Evolutionary conservation across 2,888 invertebrate species (phyloP).

Genomic region (Pocota personata): DNA sequence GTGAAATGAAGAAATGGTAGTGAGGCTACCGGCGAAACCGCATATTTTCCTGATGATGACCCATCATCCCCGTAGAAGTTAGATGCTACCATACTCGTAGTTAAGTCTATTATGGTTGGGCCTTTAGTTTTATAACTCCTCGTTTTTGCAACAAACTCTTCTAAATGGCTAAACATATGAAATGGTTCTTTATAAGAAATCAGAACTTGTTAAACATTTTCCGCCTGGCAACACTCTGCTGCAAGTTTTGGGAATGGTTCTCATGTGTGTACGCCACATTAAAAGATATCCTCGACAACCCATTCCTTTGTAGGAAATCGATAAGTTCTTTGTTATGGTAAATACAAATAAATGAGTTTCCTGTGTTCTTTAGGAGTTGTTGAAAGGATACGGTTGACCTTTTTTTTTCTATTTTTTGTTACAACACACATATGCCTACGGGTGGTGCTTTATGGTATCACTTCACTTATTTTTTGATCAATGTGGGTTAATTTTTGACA

Average conservation of each 20-base stretch:
- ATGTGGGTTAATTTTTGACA: conserved; percentile 49
- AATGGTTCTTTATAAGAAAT: no score
- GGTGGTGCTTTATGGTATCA: conserved; percentile 1
- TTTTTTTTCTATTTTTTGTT: not conserved
- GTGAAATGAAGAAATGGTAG: no score
- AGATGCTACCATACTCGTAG: no score
- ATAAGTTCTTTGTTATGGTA: not conserved
- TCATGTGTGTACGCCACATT: not conserved
- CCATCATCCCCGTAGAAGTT: no score
- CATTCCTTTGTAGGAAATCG: not conserved
- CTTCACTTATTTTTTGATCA: conserved; percentile 28
- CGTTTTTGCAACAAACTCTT: no score
- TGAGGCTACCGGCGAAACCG: no score
- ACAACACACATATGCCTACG: not conserved
- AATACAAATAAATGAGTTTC: conserved; percentile 2
- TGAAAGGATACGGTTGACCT: not conserved
- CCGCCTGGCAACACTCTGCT: not conserved
- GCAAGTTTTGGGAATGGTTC: not conserved
- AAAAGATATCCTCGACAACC: not conserved
- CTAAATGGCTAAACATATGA: no score
- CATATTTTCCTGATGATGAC: no score
- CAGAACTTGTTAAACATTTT: not conserved
- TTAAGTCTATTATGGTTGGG: no score
- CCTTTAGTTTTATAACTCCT: no score
- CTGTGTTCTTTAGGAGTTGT: not conserved